These are phyloP conservation scores for Anastrepha ludens DNA, from an alignment of 1,140 invertebrate genomes.

Conservation along the genomic window DNA sequence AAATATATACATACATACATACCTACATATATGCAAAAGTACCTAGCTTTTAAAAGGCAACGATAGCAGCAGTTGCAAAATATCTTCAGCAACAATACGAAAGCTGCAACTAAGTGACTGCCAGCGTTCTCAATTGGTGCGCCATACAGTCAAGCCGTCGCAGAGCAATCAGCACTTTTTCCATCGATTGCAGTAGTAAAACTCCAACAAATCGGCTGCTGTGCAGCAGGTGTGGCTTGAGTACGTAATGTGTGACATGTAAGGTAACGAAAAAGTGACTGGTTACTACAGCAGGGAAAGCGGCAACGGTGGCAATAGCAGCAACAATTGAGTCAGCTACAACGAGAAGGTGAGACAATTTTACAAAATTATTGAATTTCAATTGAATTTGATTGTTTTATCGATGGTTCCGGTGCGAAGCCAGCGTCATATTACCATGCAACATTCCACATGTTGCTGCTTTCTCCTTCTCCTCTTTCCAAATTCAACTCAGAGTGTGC, in stretches of 20 bases:
- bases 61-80: background rate
- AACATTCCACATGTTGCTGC: slow-evolving; percentile 32
- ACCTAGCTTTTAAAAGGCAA: too few relatives aligned
- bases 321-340: slow-evolving; percentile 19
- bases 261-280: background rate
- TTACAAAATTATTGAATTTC: slow-evolving; percentile 46
- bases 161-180: background rate
- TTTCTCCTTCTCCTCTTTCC: background rate
- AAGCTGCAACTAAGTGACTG: slow-evolving; percentile 13
- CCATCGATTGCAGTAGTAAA: background rate
- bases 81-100: background rate
- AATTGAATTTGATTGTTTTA: slow-evolving; percentile 52
- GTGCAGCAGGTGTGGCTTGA: background rate
- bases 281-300: background rate
- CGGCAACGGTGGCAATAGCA: background rate
- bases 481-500: background rate
- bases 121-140: background rate
- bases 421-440: slow-evolving; percentile 19
- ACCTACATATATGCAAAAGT: too few relatives aligned
- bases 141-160: background rate
- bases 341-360: slow-evolving; percentile 28
- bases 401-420: slow-evolving; percentile 2
- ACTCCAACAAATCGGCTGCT: background rate
- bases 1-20: too few relatives aligned
- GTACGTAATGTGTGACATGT: background rate